A percentile compares a stretch with the other conserved stretches of the same genome.
Evolutionary conservation across 2,888 invertebrate genomes (phyloP).

Genomic region (Acholoe squamosa): DNA sequence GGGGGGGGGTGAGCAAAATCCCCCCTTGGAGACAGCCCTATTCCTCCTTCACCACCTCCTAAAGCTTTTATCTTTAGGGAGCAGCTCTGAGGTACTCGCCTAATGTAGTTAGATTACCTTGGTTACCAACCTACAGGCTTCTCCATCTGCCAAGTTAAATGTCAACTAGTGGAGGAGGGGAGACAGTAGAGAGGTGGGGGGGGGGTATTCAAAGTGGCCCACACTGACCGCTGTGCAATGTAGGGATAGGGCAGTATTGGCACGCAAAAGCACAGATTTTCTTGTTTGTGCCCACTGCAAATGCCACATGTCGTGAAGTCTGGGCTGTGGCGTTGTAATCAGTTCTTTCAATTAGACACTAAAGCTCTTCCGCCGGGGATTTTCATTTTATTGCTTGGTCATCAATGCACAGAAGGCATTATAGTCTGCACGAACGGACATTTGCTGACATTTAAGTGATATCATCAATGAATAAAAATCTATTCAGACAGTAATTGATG

Average conservation of each 20-base stretch:
- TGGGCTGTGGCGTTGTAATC: too few species aligned
- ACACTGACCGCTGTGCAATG: slow-evolving; percentile 3
- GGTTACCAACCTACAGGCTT: neutral
- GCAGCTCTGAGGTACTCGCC: too few species aligned
- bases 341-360: slow-evolving; percentile 3
- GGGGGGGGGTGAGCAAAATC: neutral
- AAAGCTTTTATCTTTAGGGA: too few species aligned
- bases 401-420: neutral
- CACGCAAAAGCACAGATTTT: neutral
- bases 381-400: slow-evolving; percentile 3
- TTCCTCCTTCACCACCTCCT: too few species aligned
- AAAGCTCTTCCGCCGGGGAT: neutral
- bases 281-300: too few species aligned
- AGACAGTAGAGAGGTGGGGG: neutral
- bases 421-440: neutral
- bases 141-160: neutral
- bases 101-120: neutral
- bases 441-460: neutral
- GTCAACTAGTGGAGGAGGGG: neutral
- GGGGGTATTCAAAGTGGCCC: neutral
- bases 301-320: too few species aligned
- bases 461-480: slow-evolving; percentile 10
- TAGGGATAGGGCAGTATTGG: neutral
- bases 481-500: neutral
- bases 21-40: neutral